Evolutionary conservation across 1,140 invertebrate genomes (phyloP).

Genomic region (Pemphigus obesinymphae): DNA sequence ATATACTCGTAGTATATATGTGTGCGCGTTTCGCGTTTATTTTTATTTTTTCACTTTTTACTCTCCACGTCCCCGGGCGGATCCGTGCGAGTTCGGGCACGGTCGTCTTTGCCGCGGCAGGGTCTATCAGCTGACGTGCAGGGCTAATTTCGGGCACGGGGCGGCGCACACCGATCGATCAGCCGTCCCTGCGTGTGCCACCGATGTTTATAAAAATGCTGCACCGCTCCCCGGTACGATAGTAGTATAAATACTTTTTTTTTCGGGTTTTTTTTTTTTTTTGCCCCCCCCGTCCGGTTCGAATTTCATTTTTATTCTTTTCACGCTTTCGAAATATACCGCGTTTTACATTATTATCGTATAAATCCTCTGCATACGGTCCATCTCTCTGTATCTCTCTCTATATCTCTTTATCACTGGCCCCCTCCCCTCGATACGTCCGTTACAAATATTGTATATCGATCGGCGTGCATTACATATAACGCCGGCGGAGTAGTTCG

Average conservation of each 20-base stretch:
- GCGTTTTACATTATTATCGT: background rate
- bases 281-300: background rate
- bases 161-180: slow-evolving; percentile 38
- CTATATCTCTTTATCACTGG: no score
- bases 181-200: background rate
- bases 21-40: background rate
- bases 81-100: background rate
- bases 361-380: no score
- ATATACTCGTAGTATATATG: no score
- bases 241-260: no score
- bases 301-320: slow-evolving; percentile 5
- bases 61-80: background rate
- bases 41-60: background rate
- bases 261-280: no score
- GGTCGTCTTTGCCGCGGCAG: background rate
- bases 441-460: no score
- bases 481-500: background rate
- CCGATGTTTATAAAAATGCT: slow-evolving; percentile 31
- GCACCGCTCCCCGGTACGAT: background rate
- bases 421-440: no score
- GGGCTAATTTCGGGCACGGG: slow-evolving; percentile 24
- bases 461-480: no score
- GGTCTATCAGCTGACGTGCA: slow-evolving; percentile 35
- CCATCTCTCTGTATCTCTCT: no score
- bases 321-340: no score